phyloP scores from a whole-genome alignment of 2,797 vertebrate genomes.

The Mallotus villosus region DNA sequence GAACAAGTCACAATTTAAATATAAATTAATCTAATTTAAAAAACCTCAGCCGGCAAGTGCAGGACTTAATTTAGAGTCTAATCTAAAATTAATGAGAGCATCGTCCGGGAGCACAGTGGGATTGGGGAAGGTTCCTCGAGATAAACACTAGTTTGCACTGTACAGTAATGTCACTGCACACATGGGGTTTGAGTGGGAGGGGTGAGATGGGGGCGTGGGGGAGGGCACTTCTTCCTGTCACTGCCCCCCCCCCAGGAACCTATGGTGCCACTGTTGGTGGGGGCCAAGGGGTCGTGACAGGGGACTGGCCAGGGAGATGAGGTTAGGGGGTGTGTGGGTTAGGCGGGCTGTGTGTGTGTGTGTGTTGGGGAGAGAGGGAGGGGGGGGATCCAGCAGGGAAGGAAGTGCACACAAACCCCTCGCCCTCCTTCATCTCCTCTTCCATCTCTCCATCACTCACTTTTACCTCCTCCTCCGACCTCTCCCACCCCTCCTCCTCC shows the following conservation, averaged over 20 bases:
- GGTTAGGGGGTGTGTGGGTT: constrained; percentile 20
- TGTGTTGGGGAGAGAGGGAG: constrained; percentile 61
- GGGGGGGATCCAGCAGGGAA: constrained; percentile 83
- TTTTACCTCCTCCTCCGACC: constrained; percentile 52
- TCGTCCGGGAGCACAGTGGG: constrained; percentile 60
- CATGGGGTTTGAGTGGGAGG: not conserved
- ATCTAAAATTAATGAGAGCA: constrained; percentile 79
- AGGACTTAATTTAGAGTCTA: constrained; percentile 76
- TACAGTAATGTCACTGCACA: constrained; percentile 11
- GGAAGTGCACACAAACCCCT: constrained; percentile 80
- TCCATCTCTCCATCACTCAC: constrained; percentile 40
- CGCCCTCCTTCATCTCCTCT: constrained; percentile 59
- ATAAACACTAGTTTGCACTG: constrained; percentile 21
- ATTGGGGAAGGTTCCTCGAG: constrained; percentile 7
- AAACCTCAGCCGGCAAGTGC: constrained; percentile 66
- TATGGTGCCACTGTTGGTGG: constrained; percentile 18
- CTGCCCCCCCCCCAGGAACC: constrained; percentile 66
- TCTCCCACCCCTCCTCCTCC: constrained; percentile 49
- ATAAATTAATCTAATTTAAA: constrained; percentile 79
- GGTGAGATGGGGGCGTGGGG: constrained; percentile 9
- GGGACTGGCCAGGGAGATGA: constrained; percentile 69
- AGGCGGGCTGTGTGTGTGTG: constrained; percentile 69
- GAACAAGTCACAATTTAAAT: constrained; percentile 72
- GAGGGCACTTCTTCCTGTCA: constrained; percentile 60
- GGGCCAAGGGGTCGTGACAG: constrained; percentile 8